phyloP scores from a whole-genome alignment of 2,888 invertebrate genomes.

The Sinopyrophorus schimmeli region DNA sequence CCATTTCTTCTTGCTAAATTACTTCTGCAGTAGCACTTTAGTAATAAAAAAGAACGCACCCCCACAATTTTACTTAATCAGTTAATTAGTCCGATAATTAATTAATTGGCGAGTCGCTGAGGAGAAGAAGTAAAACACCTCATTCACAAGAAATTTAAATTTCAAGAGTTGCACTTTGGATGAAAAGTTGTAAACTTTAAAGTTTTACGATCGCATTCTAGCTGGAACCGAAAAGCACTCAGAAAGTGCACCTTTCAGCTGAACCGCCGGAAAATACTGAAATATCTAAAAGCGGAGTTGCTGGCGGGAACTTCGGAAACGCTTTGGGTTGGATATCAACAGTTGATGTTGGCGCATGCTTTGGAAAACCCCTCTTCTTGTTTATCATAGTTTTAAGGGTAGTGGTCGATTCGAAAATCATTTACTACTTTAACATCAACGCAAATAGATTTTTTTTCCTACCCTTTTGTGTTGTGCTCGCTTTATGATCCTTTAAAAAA shows the following conservation, averaged over 20 bases:
- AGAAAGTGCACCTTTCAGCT: conserved; percentile 9
- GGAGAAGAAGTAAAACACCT: too few relatives aligned
- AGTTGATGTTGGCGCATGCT: conserved; percentile 35
- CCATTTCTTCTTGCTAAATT: too few relatives aligned
- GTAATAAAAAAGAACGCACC: too few relatives aligned
- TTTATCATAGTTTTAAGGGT: conserved; percentile 18
- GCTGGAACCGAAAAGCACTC: not conserved
- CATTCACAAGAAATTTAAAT: too few relatives aligned
- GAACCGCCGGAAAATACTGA: conserved; percentile 27
- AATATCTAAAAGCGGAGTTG: conserved; percentile 28
- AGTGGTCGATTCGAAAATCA: conserved; percentile 22
- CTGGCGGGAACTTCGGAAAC: conserved; percentile 29
- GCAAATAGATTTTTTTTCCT: not conserved
- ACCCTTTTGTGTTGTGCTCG: not conserved
- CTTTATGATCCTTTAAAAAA: not conserved
- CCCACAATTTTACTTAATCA: too few relatives aligned
- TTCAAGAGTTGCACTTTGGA: too few relatives aligned
- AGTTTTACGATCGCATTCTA: conserved; percentile 2
- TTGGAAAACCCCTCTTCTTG: conserved; percentile 5
- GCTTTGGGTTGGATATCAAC: conserved; percentile 37
- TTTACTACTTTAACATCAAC: too few relatives aligned
- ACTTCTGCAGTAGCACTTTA: too few relatives aligned
- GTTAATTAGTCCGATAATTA: too few relatives aligned
- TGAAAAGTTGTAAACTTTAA: too few relatives aligned
- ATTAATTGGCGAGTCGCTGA: too few relatives aligned